Conservation (phyloP, 2,113 vertebrate genomes). For the Cricetomys ansorgei region DNA sequence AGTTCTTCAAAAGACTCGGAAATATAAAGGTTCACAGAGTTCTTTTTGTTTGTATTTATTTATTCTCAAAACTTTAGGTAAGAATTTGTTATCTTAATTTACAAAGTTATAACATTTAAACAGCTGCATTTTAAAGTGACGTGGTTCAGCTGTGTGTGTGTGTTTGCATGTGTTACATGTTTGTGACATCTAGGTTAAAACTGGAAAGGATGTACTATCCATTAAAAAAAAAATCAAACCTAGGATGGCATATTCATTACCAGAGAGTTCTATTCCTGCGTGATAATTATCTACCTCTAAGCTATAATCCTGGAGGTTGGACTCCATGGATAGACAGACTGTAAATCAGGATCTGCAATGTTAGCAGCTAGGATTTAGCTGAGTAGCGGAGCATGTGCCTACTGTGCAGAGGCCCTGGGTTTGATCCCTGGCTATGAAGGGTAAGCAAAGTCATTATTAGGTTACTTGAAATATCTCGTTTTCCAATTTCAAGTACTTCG, state of each 20-base stretch:
- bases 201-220: neutral
- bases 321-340: neutral
- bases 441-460: neutral
- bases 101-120: neutral
- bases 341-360: neutral
- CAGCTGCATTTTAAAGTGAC: neutral
- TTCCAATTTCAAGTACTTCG: neutral
- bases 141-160: neutral
- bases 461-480: neutral
- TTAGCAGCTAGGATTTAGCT: neutral
- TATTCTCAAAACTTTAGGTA: neutral
- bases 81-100: constrained; percentile 1
- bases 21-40: neutral
- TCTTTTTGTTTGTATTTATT: neutral
- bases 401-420: neutral
- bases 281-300: neutral
- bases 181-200: neutral
- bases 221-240: neutral
- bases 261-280: neutral
- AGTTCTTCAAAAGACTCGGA: neutral
- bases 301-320: neutral
- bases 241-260: neutral
- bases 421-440: neutral
- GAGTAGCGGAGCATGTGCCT: neutral
- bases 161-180: neutral